Conservation (phyloP, 2,113 vertebrate species). For the Centropus bengalensis region DNA sequence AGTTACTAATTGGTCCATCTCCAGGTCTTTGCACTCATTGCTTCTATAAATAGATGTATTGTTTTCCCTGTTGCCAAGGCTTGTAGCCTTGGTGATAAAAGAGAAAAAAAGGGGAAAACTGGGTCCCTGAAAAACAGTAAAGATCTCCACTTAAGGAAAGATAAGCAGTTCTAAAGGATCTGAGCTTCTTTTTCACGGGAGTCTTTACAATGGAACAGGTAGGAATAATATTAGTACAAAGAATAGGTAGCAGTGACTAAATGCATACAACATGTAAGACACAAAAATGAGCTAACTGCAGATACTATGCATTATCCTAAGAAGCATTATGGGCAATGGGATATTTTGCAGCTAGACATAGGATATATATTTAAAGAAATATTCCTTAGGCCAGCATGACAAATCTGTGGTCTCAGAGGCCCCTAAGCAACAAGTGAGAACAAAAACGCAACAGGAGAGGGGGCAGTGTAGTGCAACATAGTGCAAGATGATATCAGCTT, state of each 20-base stretch:
- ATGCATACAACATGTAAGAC: neutral
- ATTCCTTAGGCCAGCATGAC: neutral
- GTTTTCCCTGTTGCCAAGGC: constrained; percentile 60
- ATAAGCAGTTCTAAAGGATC: neutral
- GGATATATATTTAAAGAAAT: neutral
- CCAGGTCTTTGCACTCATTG: constrained; percentile 32
- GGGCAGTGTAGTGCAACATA: neutral
- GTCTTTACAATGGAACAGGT: neutral
- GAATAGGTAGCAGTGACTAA: neutral
- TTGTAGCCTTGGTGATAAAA: constrained; percentile 69
- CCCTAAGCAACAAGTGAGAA: neutral
- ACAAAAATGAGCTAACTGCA: neutral
- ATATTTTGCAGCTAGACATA: neutral
- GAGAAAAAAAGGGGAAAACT: neutral
- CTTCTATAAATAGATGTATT: constrained; percentile 65
- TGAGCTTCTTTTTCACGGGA: neutral
- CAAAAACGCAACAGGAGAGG: neutral
- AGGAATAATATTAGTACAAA: neutral
- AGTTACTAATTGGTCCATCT: constrained; percentile 56
- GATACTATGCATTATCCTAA: neutral
- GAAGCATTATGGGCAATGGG: neutral
- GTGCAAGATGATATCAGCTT: neutral
- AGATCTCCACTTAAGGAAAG: neutral
- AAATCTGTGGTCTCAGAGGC: neutral
- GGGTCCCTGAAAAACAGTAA: neutral